Evolutionary conservation across 2,888 invertebrate genomes (phyloP), one percentile per base, ranked within the genome.

Genomic region (Eudasyphora cyanicolor): DNA sequence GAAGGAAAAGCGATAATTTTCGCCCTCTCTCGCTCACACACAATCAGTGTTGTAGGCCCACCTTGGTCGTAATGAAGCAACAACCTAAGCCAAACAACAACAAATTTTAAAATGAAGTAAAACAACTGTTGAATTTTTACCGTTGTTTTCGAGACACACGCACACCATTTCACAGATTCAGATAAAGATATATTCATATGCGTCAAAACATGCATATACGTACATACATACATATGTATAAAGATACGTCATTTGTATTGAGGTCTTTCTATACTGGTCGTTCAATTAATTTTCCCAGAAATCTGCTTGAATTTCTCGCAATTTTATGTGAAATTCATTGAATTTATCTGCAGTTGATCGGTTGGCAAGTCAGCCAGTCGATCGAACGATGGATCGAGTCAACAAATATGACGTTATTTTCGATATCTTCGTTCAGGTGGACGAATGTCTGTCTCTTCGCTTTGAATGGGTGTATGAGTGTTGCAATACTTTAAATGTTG

Each of bases 301-400:
- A 89, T 89, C 88, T 86, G 87, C 85, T 87, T 86, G 85, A 87
- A 88, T 90, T 90, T 90, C 90, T 90, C 89, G 90, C 90, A 89
- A 90, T 90, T 90, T 89, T 88, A 88, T 88, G 89, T 88, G 88
- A 89, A 89, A 90, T 90, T 90, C 89, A 89, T 86, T 88, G 90
- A 89, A 90, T 89, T 89, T 86, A 38, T 70, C 35, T 74, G 73
- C n/a, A n/a, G n/a, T n/a, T 38, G 19, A 35, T 24, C 14, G n/a
- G 19, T 70, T 21, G 12, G 24, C 14, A 14, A 71, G 73, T 57
- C 73, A 64, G 21, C 17, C 21, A n/a, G n/a, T 69, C 45, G 27
- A 74, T 32, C 5, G 19, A 14, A 35, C 35, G 19, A n/a, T n/a
- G n/a, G 42, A 54, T 14, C 49, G 32, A 75, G 3, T 38, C 29